A percentile compares a stretch with the other conserved stretches of the same genome.
Conservation (phyloP, 2,888 invertebrate genomes). For the Steinernema hermaphroditum region DNA sequence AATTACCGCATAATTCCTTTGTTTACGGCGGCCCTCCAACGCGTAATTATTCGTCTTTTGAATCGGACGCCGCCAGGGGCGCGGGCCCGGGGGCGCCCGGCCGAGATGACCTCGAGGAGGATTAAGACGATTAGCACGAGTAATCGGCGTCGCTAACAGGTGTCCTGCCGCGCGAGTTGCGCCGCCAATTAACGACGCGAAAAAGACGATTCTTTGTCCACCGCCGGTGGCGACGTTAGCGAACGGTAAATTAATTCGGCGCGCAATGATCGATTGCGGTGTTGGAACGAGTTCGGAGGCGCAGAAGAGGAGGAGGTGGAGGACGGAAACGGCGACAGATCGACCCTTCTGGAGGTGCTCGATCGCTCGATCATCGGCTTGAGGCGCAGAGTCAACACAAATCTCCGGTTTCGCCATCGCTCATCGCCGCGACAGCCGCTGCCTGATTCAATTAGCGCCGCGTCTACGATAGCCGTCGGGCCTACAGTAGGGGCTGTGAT, state of each 20-base stretch:
- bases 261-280: background rate
- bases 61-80: background rate
- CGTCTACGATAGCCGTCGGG: background rate
- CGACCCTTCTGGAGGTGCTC: background rate
- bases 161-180: background rate
- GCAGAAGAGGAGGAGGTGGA: background rate
- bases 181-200: conserved; percentile 19
- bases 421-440: conserved; percentile 9
- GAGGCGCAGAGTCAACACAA: background rate
- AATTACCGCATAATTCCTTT: conserved; percentile 20
- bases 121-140: background rate
- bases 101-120: background rate
- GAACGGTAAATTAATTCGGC: conserved; percentile 25
- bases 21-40: conserved; percentile 19
- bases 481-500: background rate
- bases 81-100: background rate
- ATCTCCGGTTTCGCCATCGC: conserved; percentile 13
- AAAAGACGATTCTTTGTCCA: background rate
- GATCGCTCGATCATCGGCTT: no score
- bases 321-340: background rate
- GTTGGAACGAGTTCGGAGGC: background rate
- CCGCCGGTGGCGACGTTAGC: background rate
- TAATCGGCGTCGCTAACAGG: conserved; percentile 7
- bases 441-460: conserved; percentile 26
- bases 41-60: background rate